Evolutionary conservation across 2,797 vertebrate species (phyloP).

Genomic region (Pseudochromis fuscus): DNA sequence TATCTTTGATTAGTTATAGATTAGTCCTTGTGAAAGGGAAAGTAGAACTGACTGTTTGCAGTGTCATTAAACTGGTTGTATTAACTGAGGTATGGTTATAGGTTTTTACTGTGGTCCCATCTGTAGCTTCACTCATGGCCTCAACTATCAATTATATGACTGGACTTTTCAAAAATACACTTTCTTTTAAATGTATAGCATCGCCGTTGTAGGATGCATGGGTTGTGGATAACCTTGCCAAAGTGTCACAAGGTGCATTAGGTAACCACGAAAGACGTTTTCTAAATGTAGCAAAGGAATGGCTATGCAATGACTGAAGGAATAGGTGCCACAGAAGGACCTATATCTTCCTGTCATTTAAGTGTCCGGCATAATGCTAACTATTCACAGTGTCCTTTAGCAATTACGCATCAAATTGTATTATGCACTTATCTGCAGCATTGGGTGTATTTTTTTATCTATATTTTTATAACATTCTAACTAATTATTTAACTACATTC

Average conservation of each 20-base stretch:
- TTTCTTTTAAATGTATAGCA: constrained; percentile 39
- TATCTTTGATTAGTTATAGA: constrained; percentile 14
- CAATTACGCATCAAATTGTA: constrained; percentile 2
- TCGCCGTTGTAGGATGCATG: constrained; percentile 72
- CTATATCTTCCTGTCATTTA: constrained; percentile 76
- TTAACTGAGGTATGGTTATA: neutral
- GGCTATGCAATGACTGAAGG: constrained; percentile 84
- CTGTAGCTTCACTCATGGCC: constrained; percentile 23
- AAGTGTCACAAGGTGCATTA: constrained; percentile 84
- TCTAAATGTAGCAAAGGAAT: constrained; percentile 88
- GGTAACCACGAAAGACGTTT: constrained; percentile 85
- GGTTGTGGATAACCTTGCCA: constrained; percentile 81
- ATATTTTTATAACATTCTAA: too few species aligned
- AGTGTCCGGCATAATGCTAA: constrained; percentile 39
- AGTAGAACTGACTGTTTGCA: neutral
- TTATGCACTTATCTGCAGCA: neutral
- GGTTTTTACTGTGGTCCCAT: constrained; percentile 2
- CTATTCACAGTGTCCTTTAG: constrained; percentile 39
- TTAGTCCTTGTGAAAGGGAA: constrained; percentile 3
- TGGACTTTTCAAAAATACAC: constrained; percentile 27
- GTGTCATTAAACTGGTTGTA: neutral
- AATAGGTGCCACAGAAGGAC: constrained; percentile 76
- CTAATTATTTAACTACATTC: constrained; percentile 1
- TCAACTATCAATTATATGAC: constrained; percentile 12
- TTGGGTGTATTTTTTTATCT: constrained; percentile 1